Evolutionary conservation across 2,113 vertebrate genomes (phyloP), one percentile per base, ranked within the genome.

Genomic region (Notarius lentiginosus): DNA sequence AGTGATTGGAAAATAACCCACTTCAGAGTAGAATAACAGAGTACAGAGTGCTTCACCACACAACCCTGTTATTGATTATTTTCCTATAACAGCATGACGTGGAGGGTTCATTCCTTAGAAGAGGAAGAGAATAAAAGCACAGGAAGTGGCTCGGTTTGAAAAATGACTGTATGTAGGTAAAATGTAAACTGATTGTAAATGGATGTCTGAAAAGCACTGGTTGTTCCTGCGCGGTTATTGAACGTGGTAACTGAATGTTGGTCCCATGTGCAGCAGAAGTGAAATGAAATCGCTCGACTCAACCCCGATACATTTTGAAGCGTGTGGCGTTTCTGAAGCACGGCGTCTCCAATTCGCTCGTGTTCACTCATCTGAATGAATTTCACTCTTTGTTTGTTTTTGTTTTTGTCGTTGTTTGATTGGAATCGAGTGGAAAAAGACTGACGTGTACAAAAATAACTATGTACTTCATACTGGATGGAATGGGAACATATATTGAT

Each of bases 341-440:
- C 60, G 66, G 83, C 55, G 60, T 86, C 70, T 55, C 73, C 86
- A 73, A 70, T 82, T 55, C 51, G 66, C 81, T 58, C 4, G 58
- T 75, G 61, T 76, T 83, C 80, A 18, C 51, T 63, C 49, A 56
- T 86, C 81, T 86, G 80, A 89, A 90, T 82, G 85, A 93, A 86
- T 88, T 90, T 89, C 87, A 82, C 15, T 68, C 41, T 27, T 17
- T 85, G 82, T 84, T 72, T 79, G 85, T 65, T 41, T 22, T 61
- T 22, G 7, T 53, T 30, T 72, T 85, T 79, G 53, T 80, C 60
- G 53, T 60, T 75, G 60, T 87, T 73, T 34, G 75, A 80, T 77
- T 87, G 53, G 88, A 87, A 88, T 86, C 30, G 77, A 86, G 73
- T 58, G 51, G n/a, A 89, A 70, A 53, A 66, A 51, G 60, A 63